Evolutionary conservation across 2,888 invertebrate genomes (phyloP).

Genomic region (Lampropteryx suffumata): DNA sequence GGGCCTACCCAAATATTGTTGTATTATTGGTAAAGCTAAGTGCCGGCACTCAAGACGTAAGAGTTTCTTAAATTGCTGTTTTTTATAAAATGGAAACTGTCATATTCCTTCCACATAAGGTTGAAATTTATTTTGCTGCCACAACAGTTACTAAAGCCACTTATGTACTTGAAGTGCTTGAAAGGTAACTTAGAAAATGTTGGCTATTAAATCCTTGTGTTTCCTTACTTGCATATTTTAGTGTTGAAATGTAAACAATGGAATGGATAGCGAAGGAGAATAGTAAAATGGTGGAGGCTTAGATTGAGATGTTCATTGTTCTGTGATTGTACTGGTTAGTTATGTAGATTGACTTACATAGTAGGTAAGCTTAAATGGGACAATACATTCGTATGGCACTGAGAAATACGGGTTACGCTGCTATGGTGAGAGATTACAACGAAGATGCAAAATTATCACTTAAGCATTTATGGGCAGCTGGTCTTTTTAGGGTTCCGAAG

Average conservation of each 20-base stretch:
- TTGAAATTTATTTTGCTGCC: background rate
- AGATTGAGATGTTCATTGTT: slow-evolving; percentile 3
- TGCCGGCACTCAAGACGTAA: slow-evolving; percentile 2
- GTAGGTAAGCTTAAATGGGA: no score
- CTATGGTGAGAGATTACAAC: no score
- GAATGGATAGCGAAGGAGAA: slow-evolving; percentile 9
- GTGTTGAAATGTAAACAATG: slow-evolving; percentile 30
- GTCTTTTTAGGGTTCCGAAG: no score
- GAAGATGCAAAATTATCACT: no score
- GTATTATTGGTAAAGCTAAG: slow-evolving; percentile 4
- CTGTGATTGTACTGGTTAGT: background rate
- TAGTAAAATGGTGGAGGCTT: slow-evolving; percentile 6
- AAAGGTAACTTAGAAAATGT: slow-evolving; percentile 14
- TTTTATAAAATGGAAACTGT: no score
- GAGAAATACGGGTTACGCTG: no score
- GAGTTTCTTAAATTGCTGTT: background rate
- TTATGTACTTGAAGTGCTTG: no score
- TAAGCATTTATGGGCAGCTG: no score
- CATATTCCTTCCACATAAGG: background rate
- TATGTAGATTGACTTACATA: background rate
- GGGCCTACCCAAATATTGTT: slow-evolving; percentile 2
- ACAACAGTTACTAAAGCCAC: background rate
- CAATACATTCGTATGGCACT: no score
- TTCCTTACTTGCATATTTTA: slow-evolving; percentile 18
- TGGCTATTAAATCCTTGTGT: slow-evolving; percentile 25